Evolutionary conservation across 92 coral and sea anemone species (phyloP).

Genomic region (Porites lobata): DNA sequence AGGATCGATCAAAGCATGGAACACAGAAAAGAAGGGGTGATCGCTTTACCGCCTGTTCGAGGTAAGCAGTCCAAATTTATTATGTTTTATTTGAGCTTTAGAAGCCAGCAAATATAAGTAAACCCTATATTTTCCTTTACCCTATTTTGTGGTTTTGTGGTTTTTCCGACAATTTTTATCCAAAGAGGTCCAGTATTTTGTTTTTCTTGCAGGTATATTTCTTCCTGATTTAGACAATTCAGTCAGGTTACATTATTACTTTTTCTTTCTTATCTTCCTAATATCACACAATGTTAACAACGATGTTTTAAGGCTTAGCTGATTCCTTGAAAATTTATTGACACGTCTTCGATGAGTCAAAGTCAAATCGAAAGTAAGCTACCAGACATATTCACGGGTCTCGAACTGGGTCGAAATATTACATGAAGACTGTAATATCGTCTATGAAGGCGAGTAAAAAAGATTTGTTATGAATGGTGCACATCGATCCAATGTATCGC

Average conservation of each 20-base stretch:
- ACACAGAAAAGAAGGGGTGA: constrained; percentile 40
- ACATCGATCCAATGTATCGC: neutral
- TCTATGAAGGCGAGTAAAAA: neutral
- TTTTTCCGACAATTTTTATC: neutral
- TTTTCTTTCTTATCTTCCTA: no score
- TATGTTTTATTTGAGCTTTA: neutral
- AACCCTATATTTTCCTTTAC: neutral
- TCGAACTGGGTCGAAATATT: no score
- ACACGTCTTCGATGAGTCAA: neutral
- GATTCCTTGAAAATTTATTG: neutral
- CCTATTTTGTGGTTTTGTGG: neutral
- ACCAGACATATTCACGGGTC: neutral
- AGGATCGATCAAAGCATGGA: constrained; percentile 9
- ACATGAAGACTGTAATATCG: neutral
- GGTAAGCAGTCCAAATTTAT: constrained; percentile 19
- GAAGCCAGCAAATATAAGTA: neutral
- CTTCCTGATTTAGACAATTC: neutral
- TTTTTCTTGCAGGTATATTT: neutral
- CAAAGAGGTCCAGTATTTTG: neutral
- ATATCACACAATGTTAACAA: no score
- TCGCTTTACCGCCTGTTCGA: constrained; percentile 50
- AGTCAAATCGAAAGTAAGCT: neutral
- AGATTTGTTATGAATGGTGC: neutral
- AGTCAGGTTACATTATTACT: no score
- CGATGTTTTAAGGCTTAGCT: neutral